phyloP scores from a whole-genome alignment of 2,797 vertebrate genomes.

The Geotrypetes seraphini region DNA sequence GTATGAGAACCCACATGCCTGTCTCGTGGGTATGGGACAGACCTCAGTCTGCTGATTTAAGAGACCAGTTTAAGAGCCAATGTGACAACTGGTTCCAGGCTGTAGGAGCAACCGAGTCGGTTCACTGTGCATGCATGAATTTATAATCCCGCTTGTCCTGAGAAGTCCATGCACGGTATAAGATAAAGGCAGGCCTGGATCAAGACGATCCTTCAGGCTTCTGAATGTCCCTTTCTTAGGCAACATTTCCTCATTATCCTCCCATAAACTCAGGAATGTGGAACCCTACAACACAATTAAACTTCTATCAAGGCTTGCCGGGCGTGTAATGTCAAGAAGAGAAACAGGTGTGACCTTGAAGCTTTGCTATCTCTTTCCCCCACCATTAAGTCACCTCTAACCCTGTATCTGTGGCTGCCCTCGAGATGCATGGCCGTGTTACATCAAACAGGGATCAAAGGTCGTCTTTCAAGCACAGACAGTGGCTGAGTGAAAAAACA shows the following conservation, averaged over 20 bases:
- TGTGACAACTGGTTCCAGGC: no score
- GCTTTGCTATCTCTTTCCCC: not conserved
- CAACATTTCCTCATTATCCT: accelerated
- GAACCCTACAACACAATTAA: accelerated
- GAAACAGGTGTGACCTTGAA: conserved; percentile 17
- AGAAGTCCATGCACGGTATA: no score
- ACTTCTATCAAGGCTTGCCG: not conserved
- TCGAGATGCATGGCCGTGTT: conserved; percentile 18
- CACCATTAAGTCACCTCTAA: conserved; percentile 27
- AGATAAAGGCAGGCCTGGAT: no score
- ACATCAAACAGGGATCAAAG: conserved; percentile 15
- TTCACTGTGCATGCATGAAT: no score
- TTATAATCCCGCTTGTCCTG: no score
- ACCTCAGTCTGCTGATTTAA: no score
- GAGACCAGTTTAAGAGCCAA: no score
- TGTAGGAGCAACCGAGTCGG: no score
- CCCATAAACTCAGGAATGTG: not conserved
- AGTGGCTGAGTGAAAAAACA: accelerated
- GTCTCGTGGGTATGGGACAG: no score
- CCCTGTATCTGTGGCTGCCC: conserved; percentile 23
- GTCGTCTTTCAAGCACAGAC: conserved; percentile 13
- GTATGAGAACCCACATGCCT: no score
- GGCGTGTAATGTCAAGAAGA: not conserved
- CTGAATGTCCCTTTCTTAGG: no score
- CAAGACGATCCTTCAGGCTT: no score